Percentiles rank a stretch among this genome's conserved stretches.
Conservation (phyloP, 2,113 vertebrate species). For the Microtus oregoni region DNA sequence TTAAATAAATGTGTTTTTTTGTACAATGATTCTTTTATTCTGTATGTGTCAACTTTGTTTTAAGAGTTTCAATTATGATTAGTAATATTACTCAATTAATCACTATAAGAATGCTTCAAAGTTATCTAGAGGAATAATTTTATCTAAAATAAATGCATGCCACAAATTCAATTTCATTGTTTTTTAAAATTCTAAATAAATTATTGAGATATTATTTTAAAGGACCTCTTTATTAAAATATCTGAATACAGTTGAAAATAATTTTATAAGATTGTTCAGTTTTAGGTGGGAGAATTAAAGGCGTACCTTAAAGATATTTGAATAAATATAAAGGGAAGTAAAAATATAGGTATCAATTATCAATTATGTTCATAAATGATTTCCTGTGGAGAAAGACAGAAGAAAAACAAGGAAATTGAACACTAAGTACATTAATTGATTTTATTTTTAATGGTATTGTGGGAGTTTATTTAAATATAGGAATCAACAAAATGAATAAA, state of each 20-base stretch:
- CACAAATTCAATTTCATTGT: neutral
- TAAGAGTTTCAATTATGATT: neutral
- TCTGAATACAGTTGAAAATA: neutral
- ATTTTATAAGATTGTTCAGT: neutral
- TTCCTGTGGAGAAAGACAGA: neutral
- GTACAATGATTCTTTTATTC: neutral
- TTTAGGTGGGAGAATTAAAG: neutral
- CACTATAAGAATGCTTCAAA: neutral
- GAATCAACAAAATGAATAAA: neutral
- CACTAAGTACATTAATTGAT: neutral
- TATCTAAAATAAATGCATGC: neutral
- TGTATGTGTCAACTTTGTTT: neutral
- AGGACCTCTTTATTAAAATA: neutral
- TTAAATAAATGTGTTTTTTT: neutral
- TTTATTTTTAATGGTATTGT: neutral
- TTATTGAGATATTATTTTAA: neutral
- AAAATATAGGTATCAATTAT: neutral
- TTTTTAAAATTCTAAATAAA: neutral
- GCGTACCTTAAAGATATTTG: neutral
- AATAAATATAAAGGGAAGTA: neutral
- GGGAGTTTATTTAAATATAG: neutral
- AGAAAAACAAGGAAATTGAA: neutral
- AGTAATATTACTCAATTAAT: neutral
- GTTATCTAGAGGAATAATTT: neutral
- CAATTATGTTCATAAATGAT: neutral